Evolutionary conservation across 2,888 invertebrate genomes (phyloP).

Genomic region (Drosophila mettleri): DNA sequence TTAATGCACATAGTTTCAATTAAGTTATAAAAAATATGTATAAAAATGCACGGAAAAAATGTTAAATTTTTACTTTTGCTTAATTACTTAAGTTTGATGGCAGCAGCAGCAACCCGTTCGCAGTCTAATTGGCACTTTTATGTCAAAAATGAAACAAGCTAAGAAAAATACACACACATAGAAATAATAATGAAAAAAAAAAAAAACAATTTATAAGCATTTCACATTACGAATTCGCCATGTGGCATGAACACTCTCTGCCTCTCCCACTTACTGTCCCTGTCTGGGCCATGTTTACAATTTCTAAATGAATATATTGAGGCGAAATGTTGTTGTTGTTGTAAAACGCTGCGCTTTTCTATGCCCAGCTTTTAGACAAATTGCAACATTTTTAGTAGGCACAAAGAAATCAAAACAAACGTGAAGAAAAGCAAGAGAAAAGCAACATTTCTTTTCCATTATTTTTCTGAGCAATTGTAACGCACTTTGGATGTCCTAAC

Average conservation of each 20-base stretch:
- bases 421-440: constrained; percentile 12
- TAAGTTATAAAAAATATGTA: constrained; percentile 62
- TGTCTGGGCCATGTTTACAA: constrained; percentile 70
- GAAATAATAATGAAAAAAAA: constrained; percentile 9
- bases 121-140: constrained; percentile 73
- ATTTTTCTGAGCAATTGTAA: not conserved
- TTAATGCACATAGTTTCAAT: constrained; percentile 68
- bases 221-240: constrained; percentile 73
- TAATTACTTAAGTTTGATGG: constrained; percentile 73
- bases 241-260: constrained; percentile 51
- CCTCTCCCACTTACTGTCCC: not conserved
- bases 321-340: constrained; percentile 60
- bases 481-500: constrained; percentile 25
- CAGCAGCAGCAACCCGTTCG: constrained; percentile 28
- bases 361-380: constrained; percentile 73
- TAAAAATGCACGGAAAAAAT: constrained; percentile 42
- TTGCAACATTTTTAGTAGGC: constrained; percentile 62
- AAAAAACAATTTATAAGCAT: constrained; percentile 47
- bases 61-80: constrained; percentile 53
- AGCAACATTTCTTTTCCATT: not conserved
- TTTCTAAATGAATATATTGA: constrained; percentile 61
- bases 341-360: constrained; percentile 62
- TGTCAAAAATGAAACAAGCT: constrained; percentile 53
- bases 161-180: constrained; percentile 24
- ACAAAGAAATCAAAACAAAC: constrained; percentile 41